Evolutionary conservation across 2,888 invertebrate species (phyloP).

Genomic region (Pinctada fucata): DNA sequence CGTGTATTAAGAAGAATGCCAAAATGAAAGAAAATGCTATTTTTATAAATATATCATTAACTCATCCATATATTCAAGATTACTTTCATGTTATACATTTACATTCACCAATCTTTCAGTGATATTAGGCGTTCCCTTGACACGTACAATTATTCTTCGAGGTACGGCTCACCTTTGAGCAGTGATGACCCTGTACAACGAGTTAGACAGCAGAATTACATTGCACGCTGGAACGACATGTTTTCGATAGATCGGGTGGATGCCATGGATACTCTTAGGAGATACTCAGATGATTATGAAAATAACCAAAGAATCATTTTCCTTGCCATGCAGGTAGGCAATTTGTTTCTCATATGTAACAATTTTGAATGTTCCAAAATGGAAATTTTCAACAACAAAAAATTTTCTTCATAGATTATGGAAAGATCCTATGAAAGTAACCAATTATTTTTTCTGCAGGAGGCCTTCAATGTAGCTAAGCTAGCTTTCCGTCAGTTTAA

Average conservation of each 20-base stretch:
- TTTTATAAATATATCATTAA: no score
- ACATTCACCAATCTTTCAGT: conserved; percentile 25
- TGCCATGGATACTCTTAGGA: conserved; percentile 75
- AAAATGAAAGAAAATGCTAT: no score
- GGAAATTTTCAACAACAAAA: background rate
- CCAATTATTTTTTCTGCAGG: conserved; percentile 56
- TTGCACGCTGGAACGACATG: conserved; percentile 75
- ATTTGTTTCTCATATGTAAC: no score
- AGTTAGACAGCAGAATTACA: conserved; percentile 72
- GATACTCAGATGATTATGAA: conserved; percentile 74
- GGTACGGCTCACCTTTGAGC: conserved; percentile 69
- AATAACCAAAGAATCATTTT: conserved; percentile 76
- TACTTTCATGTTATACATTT: no score
- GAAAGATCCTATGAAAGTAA: no score
- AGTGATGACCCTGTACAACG: conserved; percentile 73
- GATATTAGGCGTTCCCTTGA: conserved; percentile 54
- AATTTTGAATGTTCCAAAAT: background rate
- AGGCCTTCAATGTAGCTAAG: conserved; percentile 75
- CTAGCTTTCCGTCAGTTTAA: conserved; percentile 75
- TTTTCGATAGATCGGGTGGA: conserved; percentile 74
- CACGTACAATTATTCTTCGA: conserved; percentile 67
- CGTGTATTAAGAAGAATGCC: no score
- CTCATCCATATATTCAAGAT: no score
- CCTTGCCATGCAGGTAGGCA: conserved; percentile 70
- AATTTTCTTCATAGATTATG: no score